Evolutionary conservation across 2,888 invertebrate species (phyloP).

Genomic region (Eulithis prunata): DNA sequence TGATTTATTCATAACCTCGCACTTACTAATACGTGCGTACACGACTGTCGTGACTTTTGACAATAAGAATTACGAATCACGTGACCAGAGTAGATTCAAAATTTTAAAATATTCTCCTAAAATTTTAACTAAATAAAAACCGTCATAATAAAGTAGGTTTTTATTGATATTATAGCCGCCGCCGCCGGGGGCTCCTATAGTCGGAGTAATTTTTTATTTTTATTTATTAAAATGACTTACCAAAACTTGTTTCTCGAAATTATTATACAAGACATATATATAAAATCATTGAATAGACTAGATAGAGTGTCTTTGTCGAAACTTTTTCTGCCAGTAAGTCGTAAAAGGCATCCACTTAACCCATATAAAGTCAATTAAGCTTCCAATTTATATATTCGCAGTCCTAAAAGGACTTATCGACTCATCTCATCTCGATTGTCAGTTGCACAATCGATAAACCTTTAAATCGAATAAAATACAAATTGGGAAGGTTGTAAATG

Average conservation of each 20-base stretch:
- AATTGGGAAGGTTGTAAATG: conserved; percentile 9
- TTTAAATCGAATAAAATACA: conserved; percentile 7
- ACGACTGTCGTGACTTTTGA: conserved; percentile 42
- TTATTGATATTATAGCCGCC: no score
- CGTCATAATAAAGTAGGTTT: no score
- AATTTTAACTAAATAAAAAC: no score
- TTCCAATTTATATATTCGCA: conserved; percentile 17
- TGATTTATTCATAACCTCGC: conserved; percentile 32
- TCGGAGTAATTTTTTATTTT: no score
- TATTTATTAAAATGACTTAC: no score
- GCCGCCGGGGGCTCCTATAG: no score
- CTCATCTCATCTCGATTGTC: conserved; percentile 14
- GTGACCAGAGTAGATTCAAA: no score
- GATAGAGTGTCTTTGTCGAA: neutral
- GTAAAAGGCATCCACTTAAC: conserved; percentile 8
- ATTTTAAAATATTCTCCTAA: no score
- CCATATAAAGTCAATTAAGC: conserved; percentile 8
- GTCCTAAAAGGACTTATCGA: conserved; percentile 16
- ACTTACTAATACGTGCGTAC: conserved; percentile 44
- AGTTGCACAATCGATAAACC: conserved; percentile 17
- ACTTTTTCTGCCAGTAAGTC: neutral
- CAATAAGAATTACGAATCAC: conserved; percentile 17
- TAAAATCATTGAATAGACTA: no score
- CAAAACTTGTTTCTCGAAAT: no score
- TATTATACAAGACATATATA: no score